Conservation (phyloP, 2,113 vertebrate species). For the Corythornis madagascariensis region DNA sequence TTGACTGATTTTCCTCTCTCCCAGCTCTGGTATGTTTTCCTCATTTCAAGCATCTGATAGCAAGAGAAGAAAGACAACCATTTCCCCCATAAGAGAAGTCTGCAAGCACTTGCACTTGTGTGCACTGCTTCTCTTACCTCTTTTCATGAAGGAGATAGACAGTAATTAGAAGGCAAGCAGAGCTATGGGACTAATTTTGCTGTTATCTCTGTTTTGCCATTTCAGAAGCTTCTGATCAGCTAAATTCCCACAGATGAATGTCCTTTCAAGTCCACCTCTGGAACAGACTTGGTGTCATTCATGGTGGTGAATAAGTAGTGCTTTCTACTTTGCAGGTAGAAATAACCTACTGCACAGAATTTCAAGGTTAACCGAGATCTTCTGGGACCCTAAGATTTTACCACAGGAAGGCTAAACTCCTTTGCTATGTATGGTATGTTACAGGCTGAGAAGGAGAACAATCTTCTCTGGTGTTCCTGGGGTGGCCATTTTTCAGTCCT, state of each 20-base stretch:
- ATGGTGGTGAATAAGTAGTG: background rate
- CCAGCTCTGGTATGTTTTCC: background rate
- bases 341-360: no score
- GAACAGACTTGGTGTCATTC: background rate
- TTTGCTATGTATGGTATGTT: no score
- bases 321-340: background rate
- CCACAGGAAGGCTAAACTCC: no score
- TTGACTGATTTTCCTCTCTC: background rate
- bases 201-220: background rate
- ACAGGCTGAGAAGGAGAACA: no score
- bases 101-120: background rate
- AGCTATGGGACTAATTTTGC: background rate
- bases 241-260: background rate
- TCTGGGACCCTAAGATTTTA: no score
- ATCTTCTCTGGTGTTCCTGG: no score
- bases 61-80: background rate
- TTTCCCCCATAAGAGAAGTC: background rate
- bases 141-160: background rate
- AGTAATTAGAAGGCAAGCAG: conserved; percentile 5
- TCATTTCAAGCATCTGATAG: background rate
- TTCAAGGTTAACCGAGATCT: no score
- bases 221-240: background rate
- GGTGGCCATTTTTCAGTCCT: no score
- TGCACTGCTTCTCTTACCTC: background rate
- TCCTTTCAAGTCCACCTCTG: conserved; percentile 19